Evolutionary conservation across 2,888 invertebrate genomes (phyloP), one percentile per base, ranked within the genome.

Genomic region (Electrophaes corylata): DNA sequence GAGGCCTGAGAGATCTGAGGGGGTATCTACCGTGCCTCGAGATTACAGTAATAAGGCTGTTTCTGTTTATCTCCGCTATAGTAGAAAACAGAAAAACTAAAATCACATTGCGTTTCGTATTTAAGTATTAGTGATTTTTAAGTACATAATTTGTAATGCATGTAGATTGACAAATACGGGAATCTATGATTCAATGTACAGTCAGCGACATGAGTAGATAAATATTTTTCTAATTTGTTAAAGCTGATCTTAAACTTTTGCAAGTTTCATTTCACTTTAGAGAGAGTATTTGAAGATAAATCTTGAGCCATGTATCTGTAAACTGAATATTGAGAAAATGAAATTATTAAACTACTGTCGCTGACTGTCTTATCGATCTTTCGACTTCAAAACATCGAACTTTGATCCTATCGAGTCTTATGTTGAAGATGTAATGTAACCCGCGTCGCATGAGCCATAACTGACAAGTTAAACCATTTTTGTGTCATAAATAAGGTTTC

Each of bases 321-420:
- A n/a, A n/a, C n/a, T n/a, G n/a, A n/a, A n/a, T n/a, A n/a, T n/a
- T n/a, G n/a, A n/a, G n/a, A n/a, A n/a, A n/a, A n/a, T n/a, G n/a
- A n/a, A n/a, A n/a, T n/a, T n/a, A n/a, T n/a, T n/a, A n/a, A n/a
- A n/a, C n/a, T n/a, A n/a, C n/a, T n/a, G n/a, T n/a, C n/a, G n/a
- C n/a, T n/a, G n/a, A n/a, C n/a, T 2, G 1, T 4, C 37, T 16
- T 16, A 14, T 37, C 10, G 37, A 37, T 16, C 14, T 43, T 50
- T 39, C 48, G 29, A 51, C 44, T 40, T 53, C 65, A 66, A 69
- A 69, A 70, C 58, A 63, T 60, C 66, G 65, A 67, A 66, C 70
- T 66, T 62, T 62, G 31, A 59, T 46, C 20, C 16, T 37, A 39
- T 44, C 67, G 59, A 57, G 26, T 29, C 2, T 66, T 73, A 75